These are phyloP conservation scores for Argentina silus DNA, from an alignment of 2,797 vertebrate genomes.

Conservation along the genomic window DNA sequence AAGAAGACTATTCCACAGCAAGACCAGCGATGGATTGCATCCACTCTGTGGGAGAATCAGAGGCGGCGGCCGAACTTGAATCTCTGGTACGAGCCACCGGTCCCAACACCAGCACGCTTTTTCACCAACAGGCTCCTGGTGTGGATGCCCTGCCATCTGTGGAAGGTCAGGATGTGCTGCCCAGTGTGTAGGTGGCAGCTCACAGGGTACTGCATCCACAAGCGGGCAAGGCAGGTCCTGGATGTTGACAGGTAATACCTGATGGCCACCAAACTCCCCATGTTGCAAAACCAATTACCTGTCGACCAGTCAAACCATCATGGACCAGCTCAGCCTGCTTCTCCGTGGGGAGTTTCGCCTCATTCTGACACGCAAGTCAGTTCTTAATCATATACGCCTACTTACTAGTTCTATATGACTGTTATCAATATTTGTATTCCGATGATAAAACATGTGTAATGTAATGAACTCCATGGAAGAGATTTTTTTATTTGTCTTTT, in stretches of 20 bases:
- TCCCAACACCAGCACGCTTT: constrained; percentile 21
- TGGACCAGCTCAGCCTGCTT: constrained; percentile 28
- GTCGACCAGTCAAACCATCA: constrained; percentile 21
- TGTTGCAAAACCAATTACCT: constrained; percentile 3
- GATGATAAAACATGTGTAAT: too few relatives aligned
- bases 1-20: too few relatives aligned
- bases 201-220: constrained; percentile 5
- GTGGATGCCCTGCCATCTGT: constrained; percentile 37
- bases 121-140: constrained; percentile 29
- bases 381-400: neutral
- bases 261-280: constrained; percentile 33
- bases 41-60: too few relatives aligned
- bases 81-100: constrained; percentile 36
- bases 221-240: constrained; percentile 14
- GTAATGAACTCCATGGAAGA: neutral
- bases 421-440: too few relatives aligned
- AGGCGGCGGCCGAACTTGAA: constrained; percentile 19
- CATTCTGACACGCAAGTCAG: too few relatives aligned
- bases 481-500: too few relatives aligned
- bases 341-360: constrained; percentile 12
- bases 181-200: constrained; percentile 20
- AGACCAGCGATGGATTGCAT: too few relatives aligned
- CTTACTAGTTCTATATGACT: too few relatives aligned
- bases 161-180: constrained; percentile 28
- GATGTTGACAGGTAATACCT: constrained; percentile 31